Evolutionary conservation across 2,797 vertebrate species (phyloP).

Genomic region (Myotis pilosus): DNA sequence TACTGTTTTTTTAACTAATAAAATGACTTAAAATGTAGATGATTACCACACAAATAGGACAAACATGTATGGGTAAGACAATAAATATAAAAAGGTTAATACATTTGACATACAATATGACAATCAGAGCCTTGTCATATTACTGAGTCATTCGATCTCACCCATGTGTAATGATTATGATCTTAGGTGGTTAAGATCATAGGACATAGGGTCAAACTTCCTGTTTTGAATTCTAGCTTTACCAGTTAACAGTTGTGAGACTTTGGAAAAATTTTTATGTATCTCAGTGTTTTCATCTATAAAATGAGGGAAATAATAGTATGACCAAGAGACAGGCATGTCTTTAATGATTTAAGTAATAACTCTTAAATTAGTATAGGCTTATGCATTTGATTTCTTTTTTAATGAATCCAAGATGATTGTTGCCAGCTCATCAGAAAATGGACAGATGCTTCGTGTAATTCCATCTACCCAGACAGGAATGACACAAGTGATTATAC

Average conservation of each 20-base stretch:
- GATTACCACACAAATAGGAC: background rate
- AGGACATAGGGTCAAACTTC: background rate
- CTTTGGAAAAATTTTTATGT: background rate
- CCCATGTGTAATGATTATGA: background rate
- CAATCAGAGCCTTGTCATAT: background rate
- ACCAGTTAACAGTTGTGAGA: background rate
- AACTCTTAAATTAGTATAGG: conserved; percentile 42
- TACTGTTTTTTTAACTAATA: conserved; percentile 27
- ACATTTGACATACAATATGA: background rate
- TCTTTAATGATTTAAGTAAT: conserved; percentile 33
- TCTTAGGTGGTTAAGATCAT: background rate
- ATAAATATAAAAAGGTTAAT: conserved; percentile 2
- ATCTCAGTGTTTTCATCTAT: conserved; percentile 26
- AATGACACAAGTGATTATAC: conserved; percentile 86
- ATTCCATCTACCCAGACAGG: conserved; percentile 85
- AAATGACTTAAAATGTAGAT: conserved; percentile 24
- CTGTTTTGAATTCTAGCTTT: conserved; percentile 14
- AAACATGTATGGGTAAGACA: background rate
- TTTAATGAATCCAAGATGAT: conserved; percentile 84
- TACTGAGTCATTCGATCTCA: conserved; percentile 29
- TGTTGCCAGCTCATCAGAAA: conserved; percentile 85
- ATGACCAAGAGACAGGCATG: background rate
- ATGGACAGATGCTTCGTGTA: conserved; percentile 85
- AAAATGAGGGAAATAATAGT: conserved; percentile 7
- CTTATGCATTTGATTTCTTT: conserved; percentile 39